Conservation (phyloP, 2,888 invertebrate genomes). For the Nomada hirtipes region DNA sequence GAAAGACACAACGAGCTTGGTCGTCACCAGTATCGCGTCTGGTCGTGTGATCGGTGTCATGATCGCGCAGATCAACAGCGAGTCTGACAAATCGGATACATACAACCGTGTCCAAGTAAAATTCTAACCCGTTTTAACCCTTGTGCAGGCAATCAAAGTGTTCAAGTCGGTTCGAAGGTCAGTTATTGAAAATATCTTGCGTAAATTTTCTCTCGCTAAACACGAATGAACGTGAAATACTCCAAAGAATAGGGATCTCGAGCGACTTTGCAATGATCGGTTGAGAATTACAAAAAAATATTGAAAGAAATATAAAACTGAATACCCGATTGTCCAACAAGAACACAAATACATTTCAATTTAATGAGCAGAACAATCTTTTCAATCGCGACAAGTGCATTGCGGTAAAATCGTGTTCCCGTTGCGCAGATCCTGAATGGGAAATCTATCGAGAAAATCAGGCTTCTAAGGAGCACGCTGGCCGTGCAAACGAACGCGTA, state of each 20-base stretch:
- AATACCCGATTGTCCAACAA: too few relatives aligned
- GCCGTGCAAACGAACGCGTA: slow-evolving; percentile 70
- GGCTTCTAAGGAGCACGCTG: slow-evolving; percentile 69
- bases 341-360: too few relatives aligned
- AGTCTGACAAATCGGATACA: slow-evolving; percentile 70
- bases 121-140: background rate
- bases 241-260: too few relatives aligned
- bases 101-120: slow-evolving; percentile 76
- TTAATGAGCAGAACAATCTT: background rate
- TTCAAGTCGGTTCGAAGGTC: too few relatives aligned
- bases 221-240: background rate
- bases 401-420: background rate
- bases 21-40: slow-evolving; percentile 74
- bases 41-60: slow-evolving; percentile 76
- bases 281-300: too few relatives aligned
- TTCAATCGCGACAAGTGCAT: background rate
- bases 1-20: slow-evolving; percentile 77
- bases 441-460: slow-evolving; percentile 69
- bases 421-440: slow-evolving; percentile 70
- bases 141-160: too few relatives aligned
- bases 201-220: too few relatives aligned
- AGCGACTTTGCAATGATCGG: too few relatives aligned
- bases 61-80: slow-evolving; percentile 70
- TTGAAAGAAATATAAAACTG: too few relatives aligned
- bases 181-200: too few relatives aligned